Conservation (phyloP, 2,113 vertebrate genomes). For the Psilopogon haemacephalus region DNA sequence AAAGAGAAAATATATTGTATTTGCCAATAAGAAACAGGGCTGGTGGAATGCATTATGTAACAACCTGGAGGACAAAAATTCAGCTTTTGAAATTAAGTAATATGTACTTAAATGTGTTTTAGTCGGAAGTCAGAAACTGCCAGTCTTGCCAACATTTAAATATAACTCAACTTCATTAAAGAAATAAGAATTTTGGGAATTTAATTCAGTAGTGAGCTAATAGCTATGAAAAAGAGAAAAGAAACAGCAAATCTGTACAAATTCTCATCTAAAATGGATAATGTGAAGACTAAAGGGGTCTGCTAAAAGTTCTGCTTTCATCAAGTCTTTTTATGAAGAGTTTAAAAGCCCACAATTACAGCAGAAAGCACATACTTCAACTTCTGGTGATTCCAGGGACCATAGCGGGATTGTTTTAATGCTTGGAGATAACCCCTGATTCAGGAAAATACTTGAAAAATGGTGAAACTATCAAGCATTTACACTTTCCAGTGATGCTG, state of each 20-base stretch:
- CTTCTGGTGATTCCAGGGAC: not conserved
- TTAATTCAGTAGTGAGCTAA: not conserved
- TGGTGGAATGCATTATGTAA: not conserved
- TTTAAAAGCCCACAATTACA: not conserved
- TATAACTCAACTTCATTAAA: not conserved
- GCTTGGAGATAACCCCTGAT: not conserved
- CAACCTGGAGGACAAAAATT: not conserved
- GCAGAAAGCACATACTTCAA: not conserved
- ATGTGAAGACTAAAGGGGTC: not conserved
- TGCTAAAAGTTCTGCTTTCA: not conserved
- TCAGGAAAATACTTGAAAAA: not conserved
- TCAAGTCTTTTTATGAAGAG: not conserved
- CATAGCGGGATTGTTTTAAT: not conserved
- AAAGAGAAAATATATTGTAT: not conserved
- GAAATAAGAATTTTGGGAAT: not conserved
- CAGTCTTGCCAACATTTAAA: not conserved
- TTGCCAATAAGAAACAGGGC: not conserved
- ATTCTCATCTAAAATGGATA: not conserved
- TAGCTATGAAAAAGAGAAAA: not conserved
- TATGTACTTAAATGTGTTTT: not conserved
- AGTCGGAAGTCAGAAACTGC: not conserved
- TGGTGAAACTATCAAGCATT: not conserved
- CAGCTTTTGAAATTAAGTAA: slow-evolving; percentile 3
- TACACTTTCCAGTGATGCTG: not conserved
- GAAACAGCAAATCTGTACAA: not conserved